phyloP scores from a whole-genome alignment of 1,140 invertebrate species.

The Tetramorium simillimum region DNA sequence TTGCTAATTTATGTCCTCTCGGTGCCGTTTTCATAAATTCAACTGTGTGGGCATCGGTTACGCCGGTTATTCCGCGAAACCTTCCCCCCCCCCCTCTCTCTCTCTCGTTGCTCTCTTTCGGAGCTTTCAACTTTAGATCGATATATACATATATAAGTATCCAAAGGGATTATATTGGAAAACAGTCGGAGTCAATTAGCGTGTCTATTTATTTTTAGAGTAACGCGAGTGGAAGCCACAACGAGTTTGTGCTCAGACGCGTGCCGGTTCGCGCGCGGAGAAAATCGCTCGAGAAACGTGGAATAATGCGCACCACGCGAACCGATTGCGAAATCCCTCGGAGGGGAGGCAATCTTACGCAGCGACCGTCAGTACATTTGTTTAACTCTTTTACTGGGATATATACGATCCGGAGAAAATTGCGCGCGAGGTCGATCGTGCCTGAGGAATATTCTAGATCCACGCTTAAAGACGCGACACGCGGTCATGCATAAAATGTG shows the following conservation, averaged over 20 bases:
- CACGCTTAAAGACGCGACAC: not conserved
- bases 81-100: not conserved
- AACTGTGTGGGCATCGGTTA: not conserved
- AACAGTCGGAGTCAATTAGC: not conserved
- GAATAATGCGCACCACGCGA: constrained; percentile 46
- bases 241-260: not conserved
- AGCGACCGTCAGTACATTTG: constrained; percentile 59
- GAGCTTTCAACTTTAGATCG: not conserved
- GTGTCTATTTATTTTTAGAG: constrained; percentile 24
- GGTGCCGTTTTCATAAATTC: constrained; percentile 65
- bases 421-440: constrained; percentile 16
- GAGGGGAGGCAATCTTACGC: not conserved
- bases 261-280: not conserved
- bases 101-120: not conserved
- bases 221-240: not conserved
- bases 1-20: constrained; percentile 63
- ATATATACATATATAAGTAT: not conserved
- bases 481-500: constrained; percentile 15
- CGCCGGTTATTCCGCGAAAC: not conserved
- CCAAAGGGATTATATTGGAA: not conserved
- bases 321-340: constrained; percentile 55
- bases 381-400: constrained; percentile 7
- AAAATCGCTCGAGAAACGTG: constrained; percentile 11
- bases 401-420: constrained; percentile 9
- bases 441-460: constrained; percentile 5